These are phyloP conservation scores for Opisthocomus hoazin DNA, from an alignment of 2,113 vertebrate species.

Conservation along the genomic window DNA sequence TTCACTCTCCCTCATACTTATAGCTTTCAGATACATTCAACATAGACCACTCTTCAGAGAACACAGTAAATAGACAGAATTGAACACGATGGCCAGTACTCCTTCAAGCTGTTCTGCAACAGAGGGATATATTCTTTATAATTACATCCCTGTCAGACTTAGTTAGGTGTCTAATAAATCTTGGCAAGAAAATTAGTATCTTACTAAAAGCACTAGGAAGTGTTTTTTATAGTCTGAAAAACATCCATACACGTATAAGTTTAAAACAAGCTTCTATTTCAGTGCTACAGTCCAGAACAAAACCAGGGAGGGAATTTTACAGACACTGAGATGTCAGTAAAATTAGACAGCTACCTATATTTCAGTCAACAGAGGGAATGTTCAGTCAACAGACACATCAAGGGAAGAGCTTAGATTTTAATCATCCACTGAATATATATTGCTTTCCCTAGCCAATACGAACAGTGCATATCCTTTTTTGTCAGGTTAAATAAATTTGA, in stretches of 20 bases:
- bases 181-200: neutral
- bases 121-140: neutral
- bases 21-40: constrained; percentile 55
- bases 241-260: neutral
- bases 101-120: neutral
- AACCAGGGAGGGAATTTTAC: neutral
- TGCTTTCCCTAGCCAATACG: neutral
- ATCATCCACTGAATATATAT: neutral
- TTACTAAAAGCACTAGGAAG: neutral
- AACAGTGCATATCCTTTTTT: neutral
- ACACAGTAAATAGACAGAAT: neutral
- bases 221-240: neutral
- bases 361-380: neutral
- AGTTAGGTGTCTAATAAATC: neutral
- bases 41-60: constrained; percentile 54
- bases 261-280: neutral
- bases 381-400: neutral
- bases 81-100: neutral
- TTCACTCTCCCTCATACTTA: neutral
- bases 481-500: neutral
- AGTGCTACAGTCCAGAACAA: neutral
- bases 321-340: neutral
- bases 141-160: neutral
- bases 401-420: neutral
- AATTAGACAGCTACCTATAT: neutral